Conservation (phyloP, 2,797 vertebrate species). For the Eleutherodactylus coqui region DNA sequence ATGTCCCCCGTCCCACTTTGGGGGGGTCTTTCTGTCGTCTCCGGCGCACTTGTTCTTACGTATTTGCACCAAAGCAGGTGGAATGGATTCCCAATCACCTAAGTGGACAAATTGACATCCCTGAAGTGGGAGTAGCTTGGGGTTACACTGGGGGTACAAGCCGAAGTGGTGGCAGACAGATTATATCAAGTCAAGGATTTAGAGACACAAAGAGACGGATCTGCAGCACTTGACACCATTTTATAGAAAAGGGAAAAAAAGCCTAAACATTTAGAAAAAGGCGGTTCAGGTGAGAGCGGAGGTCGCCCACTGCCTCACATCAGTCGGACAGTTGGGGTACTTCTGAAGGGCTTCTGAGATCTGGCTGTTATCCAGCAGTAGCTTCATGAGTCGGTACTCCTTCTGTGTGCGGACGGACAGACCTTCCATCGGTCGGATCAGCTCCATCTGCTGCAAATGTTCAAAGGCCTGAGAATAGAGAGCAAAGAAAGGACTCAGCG, state of each 20-base stretch:
- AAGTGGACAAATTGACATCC: too few species aligned
- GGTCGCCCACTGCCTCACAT: conserved; percentile 90
- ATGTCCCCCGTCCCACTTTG: too few species aligned
- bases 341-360: conserved; percentile 93
- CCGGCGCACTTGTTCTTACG: too few species aligned
- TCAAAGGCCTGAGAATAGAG: conserved; percentile 81
- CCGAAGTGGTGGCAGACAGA: too few species aligned
- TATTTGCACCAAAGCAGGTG: too few species aligned
- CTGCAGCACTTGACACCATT: neutral
- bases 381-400: conserved; percentile 87
- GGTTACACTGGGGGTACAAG: too few species aligned
- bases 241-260: neutral
- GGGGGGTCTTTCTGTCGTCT: too few species aligned
- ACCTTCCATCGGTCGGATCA: conserved; percentile 81
- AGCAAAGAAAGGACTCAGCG: neutral
- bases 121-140: too few species aligned
- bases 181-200: too few species aligned
- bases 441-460: conserved; percentile 86
- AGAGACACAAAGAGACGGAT: neutral
- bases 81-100: too few species aligned
- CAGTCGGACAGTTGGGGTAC: conserved; percentile 95
- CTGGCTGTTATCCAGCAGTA: conserved; percentile 89
- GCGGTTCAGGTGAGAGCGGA: conserved; percentile 78
- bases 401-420: conserved; percentile 79
- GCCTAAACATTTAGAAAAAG: neutral